Percentiles rank a stretch among this genome's conserved stretches.
phyloP scores from a whole-genome alignment of 2,797 vertebrate species.

The Diglossa cyanea region DNA sequence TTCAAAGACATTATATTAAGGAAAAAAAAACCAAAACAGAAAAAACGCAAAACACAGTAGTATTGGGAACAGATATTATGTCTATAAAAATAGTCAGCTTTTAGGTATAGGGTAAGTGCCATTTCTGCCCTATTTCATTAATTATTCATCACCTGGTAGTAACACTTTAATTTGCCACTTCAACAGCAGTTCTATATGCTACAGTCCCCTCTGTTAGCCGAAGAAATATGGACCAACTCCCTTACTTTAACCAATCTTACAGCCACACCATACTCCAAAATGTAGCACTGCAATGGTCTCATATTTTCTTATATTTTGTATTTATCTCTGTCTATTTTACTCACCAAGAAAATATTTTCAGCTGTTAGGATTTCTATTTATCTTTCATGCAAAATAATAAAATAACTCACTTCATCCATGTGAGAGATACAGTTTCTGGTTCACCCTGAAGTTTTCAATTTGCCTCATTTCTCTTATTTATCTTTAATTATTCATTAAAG shows the following conservation, averaged over 20 bases:
- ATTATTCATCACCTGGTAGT: background rate
- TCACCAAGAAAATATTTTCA: background rate
- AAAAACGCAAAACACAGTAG: rapidly evolving
- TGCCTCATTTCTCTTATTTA: background rate
- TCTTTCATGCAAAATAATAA: conserved; percentile 7
- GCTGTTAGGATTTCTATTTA: background rate
- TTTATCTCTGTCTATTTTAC: background rate
- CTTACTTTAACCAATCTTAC: background rate
- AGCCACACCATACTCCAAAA: background rate
- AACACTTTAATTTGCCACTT: background rate
- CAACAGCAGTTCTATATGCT: background rate
- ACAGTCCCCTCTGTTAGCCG: background rate
- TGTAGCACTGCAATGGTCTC: background rate
- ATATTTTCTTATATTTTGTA: background rate
- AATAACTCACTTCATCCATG: background rate
- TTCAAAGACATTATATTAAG: background rate
- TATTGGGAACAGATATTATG: background rate
- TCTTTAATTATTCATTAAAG: conserved; percentile 51
- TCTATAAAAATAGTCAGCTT: background rate
- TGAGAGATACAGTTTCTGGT: background rate
- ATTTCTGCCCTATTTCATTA: background rate
- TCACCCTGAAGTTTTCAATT: background rate
- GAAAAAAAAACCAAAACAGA: background rate
- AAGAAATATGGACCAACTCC: background rate
- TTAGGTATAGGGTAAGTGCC: background rate